Base-by-base conservation (phyloP, 2,113 vertebrate genomes). In the Galemys pyrenaicus region DNA sequence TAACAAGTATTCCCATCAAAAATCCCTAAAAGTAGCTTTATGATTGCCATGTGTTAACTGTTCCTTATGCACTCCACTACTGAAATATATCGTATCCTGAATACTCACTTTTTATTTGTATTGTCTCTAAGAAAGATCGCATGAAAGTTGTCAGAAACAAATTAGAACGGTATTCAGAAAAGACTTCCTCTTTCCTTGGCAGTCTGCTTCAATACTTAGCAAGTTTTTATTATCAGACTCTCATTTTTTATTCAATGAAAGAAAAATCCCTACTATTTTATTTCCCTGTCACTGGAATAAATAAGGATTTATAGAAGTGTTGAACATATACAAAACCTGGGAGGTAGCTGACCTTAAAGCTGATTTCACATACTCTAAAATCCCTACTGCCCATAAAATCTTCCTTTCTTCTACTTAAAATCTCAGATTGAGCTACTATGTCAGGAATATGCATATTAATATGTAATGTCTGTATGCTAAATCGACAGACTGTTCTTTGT, bases 151-250 rank as follows among this genome's bases (percentile, higher is more conserved):
- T 51, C 39, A 84, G 22, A n/a, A 87, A 87, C 17, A 70, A 74
- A 49, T 65, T 71, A 73, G 67, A 87, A 91, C 91, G n/a, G 26
- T 51, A 11, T 87, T 75, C 6, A 64, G 17, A 92, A 89, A 83
- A 39, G 2, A 32, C 28, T 80, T 70, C 6, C 15, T 2, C 8
- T 93, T 81, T 83, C 13, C 35, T 95, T 71, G 86, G 9, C 70
- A 87, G 24, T 81, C 46, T 62, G 2, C n/a, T 64, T 30, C 7
- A 54, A 44, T 77, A 68, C 6, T 78, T 62, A 75, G 5, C 51
- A 91, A 30, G 12, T 81, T 35, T 51, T 64, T 70, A 65, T 56
- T 15, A 67, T 46, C 7, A 90, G 15, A 62, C 9, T n/a, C 89
- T 46, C 20, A 60, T 70, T 85, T 70, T 74, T 95, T 58, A 30